Percentiles rank a stretch among this genome's conserved stretches.
Evolutionary conservation across 2,797 vertebrate species (phyloP).

Genomic region (Pelobates cultripes): DNA sequence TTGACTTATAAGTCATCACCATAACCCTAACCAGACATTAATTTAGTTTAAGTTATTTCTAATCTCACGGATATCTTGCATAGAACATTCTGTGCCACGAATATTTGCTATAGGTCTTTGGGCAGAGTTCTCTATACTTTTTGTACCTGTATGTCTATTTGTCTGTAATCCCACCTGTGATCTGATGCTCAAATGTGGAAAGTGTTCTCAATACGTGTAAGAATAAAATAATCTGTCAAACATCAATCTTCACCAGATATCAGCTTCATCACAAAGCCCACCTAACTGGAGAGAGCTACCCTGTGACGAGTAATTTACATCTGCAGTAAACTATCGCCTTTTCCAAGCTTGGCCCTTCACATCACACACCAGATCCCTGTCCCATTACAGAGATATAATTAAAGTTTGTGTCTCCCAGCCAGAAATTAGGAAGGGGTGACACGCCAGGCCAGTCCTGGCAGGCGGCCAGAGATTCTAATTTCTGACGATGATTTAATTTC

Average conservation of each 20-base stretch:
- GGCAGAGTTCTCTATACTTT: too few species aligned
- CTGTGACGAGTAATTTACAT: background rate
- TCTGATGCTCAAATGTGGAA: too few species aligned
- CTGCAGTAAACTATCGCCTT: slow-evolving; percentile 2
- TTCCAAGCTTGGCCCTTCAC: slow-evolving; percentile 28
- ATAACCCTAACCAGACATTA: too few species aligned
- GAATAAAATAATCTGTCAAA: background rate
- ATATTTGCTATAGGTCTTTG: too few species aligned
- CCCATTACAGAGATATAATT: slow-evolving; percentile 72
- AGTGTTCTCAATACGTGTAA: background rate
- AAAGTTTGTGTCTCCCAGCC: slow-evolving; percentile 88
- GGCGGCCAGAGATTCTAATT: slow-evolving; percentile 95
- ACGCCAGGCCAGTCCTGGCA: slow-evolving; percentile 75
- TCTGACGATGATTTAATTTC: slow-evolving; percentile 98
- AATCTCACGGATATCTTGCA: too few species aligned
- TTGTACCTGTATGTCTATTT: too few species aligned
- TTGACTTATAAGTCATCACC: too few species aligned
- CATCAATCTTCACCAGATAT: background rate
- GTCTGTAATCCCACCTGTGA: too few species aligned
- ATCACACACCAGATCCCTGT: slow-evolving; percentile 44
- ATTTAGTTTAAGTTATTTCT: too few species aligned
- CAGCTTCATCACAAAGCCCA: background rate
- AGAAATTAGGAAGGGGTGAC: slow-evolving; percentile 71
- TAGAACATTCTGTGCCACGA: too few species aligned
- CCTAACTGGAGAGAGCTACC: background rate